Conservation (phyloP, 2,113 vertebrate genomes). For the Sterna hirundo region DNA sequence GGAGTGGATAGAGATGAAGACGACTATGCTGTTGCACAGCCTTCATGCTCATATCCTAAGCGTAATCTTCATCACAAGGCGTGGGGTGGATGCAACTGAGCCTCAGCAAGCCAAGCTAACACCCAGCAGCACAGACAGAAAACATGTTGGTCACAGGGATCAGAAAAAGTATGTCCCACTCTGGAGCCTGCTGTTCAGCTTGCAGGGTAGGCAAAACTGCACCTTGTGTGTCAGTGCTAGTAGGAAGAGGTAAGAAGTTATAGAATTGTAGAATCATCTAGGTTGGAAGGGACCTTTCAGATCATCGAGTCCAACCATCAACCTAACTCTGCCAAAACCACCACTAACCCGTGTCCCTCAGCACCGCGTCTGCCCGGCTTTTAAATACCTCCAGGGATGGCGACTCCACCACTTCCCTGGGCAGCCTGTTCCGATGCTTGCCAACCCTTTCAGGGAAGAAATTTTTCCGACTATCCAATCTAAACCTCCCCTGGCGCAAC, state of each 20-base stretch:
- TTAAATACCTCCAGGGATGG: not conserved
- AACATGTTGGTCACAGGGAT: fast-evolving
- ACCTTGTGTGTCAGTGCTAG: not conserved
- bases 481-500: not conserved
- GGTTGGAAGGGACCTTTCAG: not conserved
- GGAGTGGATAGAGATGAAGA: not conserved
- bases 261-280: not conserved
- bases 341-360: not conserved
- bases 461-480: not conserved
- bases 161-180: not conserved
- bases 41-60: fast-evolving
- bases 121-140: not conserved
- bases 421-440: not conserved
- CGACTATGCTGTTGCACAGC: not conserved
- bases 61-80: not conserved
- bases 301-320: not conserved
- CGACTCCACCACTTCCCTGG: not conserved
- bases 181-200: not conserved
- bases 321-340: not conserved
- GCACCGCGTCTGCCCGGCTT: not conserved
- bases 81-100: not conserved
- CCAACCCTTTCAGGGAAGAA: not conserved
- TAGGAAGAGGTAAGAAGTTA: not conserved
- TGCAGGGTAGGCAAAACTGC: not conserved
- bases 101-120: not conserved